Evolutionary conservation across 2,888 invertebrate genomes (phyloP).

Genomic region (Clusia tigrina): DNA sequence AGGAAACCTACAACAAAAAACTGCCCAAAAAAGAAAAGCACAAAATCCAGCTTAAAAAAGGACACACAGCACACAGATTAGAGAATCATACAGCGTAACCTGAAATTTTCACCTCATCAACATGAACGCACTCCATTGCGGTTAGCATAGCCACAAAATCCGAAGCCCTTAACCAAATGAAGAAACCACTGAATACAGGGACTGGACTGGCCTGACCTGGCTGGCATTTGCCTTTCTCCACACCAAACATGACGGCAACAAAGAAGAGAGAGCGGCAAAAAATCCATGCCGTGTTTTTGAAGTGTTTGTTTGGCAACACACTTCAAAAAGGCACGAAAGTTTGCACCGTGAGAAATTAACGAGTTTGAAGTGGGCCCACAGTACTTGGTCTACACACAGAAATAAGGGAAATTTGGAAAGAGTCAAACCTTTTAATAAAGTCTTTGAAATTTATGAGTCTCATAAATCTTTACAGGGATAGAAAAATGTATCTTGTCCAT

Average conservation of each 20-base stretch:
- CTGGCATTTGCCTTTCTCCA: too few species aligned
- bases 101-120: slow-evolving; percentile 10
- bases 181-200: neutral
- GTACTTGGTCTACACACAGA: too few species aligned
- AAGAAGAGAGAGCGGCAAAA: neutral
- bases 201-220: too few species aligned
- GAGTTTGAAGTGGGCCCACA: too few species aligned
- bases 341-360: too few species aligned
- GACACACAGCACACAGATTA: neutral
- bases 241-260: neutral
- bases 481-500: too few species aligned
- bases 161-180: neutral
- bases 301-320: slow-evolving; percentile 9
- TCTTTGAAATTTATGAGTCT: too few species aligned
- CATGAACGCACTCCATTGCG: neutral
- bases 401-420: too few species aligned
- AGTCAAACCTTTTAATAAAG: too few species aligned
- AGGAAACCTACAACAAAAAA: neutral
- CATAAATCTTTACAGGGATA: too few species aligned
- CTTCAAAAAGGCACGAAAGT: too few species aligned
- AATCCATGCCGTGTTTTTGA: neutral
- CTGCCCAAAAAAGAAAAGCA: neutral
- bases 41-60: neutral
- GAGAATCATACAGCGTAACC: neutral
- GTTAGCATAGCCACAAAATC: neutral